Conservation (phyloP, 2,113 vertebrate species). For the Gallinago paraguaiae region DNA sequence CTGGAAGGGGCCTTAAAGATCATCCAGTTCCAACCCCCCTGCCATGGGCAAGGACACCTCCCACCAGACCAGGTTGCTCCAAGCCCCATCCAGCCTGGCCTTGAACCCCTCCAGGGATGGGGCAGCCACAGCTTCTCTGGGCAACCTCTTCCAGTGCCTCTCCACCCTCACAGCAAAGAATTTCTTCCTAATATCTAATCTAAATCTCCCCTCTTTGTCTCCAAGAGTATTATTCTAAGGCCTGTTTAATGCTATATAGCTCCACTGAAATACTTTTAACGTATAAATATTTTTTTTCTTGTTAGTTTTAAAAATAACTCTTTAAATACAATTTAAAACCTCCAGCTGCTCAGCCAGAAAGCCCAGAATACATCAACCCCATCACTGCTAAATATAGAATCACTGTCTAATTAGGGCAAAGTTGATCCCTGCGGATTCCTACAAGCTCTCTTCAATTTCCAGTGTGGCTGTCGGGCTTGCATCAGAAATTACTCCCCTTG, state of each 20-base stretch:
- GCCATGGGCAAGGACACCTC: too few species aligned
- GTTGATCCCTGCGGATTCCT: constrained; percentile 17
- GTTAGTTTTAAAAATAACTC: not conserved
- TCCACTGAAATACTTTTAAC: fast-evolving
- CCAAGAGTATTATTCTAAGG: not conserved
- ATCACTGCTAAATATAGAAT: not conserved
- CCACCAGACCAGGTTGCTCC: too few species aligned
- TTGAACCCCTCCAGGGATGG: too few species aligned
- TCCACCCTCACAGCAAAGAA: too few species aligned
- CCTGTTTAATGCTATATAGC: not conserved
- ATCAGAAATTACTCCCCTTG: not conserved
- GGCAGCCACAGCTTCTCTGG: too few species aligned
- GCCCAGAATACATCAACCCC: not conserved
- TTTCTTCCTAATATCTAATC: too few species aligned
- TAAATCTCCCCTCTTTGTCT: not conserved
- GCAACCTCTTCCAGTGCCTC: too few species aligned
- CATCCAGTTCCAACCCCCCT: too few species aligned
- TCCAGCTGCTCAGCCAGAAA: not conserved
- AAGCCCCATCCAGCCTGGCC: too few species aligned
- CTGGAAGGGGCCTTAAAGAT: too few species aligned
- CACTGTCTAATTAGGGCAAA: not conserved
- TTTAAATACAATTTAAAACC: not conserved
- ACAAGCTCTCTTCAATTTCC: constrained; percentile 4
- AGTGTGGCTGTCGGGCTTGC: not conserved
- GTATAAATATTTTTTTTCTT: not conserved